A percentile compares a stretch with the other conserved stretches of the same genome.
Evolutionary conservation across 2,888 invertebrate genomes (phyloP).

Genomic region (Eustalomyia histrio): DNA sequence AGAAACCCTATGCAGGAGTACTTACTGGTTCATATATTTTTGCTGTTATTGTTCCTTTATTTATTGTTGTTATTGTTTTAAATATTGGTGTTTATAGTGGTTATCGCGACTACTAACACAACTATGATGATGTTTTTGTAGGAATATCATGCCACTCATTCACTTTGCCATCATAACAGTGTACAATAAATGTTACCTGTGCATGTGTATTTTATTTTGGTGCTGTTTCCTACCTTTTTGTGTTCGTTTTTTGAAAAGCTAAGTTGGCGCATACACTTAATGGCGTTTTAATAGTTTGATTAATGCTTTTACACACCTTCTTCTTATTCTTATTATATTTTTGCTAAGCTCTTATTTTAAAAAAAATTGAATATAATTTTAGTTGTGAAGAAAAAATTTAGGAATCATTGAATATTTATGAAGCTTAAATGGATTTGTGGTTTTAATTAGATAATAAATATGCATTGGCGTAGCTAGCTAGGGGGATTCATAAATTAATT

Average conservation of each 20-base stretch:
- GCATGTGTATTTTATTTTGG: conserved; percentile 9
- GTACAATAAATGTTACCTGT: conserved; percentile 34
- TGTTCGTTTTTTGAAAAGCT: conserved; percentile 39
- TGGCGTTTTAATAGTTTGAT: conserved; percentile 75
- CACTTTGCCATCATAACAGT: neutral
- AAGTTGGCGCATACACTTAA: conserved; percentile 68
- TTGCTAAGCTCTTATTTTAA: neutral
- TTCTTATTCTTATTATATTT: conserved; percentile 33
- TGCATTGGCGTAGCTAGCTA: no score
- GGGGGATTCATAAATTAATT: no score
- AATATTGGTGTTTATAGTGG: neutral
- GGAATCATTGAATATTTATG: conserved; percentile 53
- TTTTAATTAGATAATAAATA: conserved; percentile 54
- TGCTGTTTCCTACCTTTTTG: neutral
- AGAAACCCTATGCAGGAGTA: no score
- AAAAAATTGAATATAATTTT: conserved; percentile 38
- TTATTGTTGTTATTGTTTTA: conserved; percentile 9
- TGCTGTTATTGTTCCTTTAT: neutral
- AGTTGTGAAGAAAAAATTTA: conserved; percentile 28
- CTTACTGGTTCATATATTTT: neutral
- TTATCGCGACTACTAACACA: conserved; percentile 5
- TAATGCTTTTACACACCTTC: conserved; percentile 73
- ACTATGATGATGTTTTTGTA: conserved; percentile 59
- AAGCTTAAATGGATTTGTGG: conserved; percentile 51
- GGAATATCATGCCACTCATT: conserved; percentile 45